A percentile compares a stretch with the other conserved stretches of the same genome.
phyloP scores from a whole-genome alignment of 2,888 invertebrate genomes.

The Sicus ferrugineus region DNA sequence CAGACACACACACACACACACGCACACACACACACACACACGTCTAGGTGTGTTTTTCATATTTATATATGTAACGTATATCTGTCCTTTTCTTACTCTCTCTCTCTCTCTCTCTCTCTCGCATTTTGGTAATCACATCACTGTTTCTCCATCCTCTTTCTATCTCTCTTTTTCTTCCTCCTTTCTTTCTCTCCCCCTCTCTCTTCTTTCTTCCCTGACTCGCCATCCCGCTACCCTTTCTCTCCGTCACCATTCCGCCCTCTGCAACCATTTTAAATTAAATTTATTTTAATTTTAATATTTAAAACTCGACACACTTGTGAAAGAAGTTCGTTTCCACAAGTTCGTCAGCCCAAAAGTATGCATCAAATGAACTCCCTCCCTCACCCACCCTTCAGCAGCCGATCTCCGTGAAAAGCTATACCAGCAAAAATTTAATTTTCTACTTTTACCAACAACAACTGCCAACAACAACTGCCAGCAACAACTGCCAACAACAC shows the following conservation, averaged over 20 bases:
- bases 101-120: background rate
- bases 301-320: no score
- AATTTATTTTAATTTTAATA: background rate
- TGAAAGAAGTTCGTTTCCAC: no score
- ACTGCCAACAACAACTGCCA: background rate
- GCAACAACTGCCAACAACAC: background rate
- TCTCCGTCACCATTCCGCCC: no score
- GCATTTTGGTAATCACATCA: background rate
- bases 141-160: background rate
- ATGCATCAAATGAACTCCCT: no score
- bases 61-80: background rate
- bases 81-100: background rate
- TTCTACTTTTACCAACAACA: background rate
- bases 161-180: background rate
- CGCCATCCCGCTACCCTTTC: background rate
- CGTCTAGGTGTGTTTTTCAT: background rate
- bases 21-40: background rate
- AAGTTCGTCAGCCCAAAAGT: no score
- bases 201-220: background rate
- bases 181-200: background rate
- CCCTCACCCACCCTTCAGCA: background rate
- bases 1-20: background rate
- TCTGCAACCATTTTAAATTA: background rate
- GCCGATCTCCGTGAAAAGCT: background rate
- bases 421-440: slow-evolving; percentile 14